phyloP scores from a whole-genome alignment of 1,140 invertebrate species.

The Musca vetustissima region DNA sequence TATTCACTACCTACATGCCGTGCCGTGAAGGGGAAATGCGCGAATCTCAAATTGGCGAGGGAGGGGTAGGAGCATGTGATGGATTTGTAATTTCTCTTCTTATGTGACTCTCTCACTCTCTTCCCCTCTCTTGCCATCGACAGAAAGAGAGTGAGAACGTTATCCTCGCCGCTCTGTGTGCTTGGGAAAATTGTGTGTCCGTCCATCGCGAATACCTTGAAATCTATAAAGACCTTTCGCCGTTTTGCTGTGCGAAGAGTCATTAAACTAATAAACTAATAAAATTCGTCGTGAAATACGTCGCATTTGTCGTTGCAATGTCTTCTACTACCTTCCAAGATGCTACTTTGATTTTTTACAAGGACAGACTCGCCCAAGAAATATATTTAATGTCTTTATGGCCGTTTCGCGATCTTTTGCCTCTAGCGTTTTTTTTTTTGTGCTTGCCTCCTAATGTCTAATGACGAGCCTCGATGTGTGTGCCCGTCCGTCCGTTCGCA shows the following conservation, averaged over 20 bases:
- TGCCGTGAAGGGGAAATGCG: no score
- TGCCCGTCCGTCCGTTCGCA: not conserved
- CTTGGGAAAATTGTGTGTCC: not conserved
- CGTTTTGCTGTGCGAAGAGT: conserved; percentile 13
- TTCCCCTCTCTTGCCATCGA: not conserved
- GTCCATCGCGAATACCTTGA: conserved; percentile 10
- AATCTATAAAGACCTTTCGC: conserved; percentile 1
- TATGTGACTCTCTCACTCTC: not conserved
- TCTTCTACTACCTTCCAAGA: not conserved
- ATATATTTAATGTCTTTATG: conserved; percentile 17
- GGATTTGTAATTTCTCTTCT: not conserved
- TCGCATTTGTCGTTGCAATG: conserved; percentile 13
- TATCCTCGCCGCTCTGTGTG: not conserved
- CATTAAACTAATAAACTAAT: conserved; percentile 29
- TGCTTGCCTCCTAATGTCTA: not conserved
- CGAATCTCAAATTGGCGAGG: not conserved
- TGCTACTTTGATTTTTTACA: conserved; percentile 7
- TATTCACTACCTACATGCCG: not conserved
- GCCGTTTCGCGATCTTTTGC: conserved; percentile 10
- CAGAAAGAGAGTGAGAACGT: not conserved
- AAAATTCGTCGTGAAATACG: conserved; percentile 26
- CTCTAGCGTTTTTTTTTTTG: not conserved
- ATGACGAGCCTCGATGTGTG: not conserved
- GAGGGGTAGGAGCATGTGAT: not conserved
- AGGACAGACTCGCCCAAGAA: not conserved